phyloP scores from a whole-genome alignment of 2,888 invertebrate genomes.

The Mesopsocus fuscifrons region DNA sequence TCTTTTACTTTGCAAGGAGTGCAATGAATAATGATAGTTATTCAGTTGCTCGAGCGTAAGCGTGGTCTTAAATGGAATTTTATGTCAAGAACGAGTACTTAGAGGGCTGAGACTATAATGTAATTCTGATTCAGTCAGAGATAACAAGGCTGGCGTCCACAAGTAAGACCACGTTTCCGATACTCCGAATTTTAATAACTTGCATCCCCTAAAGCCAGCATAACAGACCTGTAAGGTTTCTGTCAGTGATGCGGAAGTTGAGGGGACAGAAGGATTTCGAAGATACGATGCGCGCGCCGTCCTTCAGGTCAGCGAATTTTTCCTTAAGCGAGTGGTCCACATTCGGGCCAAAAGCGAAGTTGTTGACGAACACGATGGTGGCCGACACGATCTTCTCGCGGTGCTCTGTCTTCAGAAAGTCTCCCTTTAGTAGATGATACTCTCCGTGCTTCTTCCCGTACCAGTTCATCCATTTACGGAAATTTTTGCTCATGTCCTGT shows the following conservation, averaged over 20 bases:
- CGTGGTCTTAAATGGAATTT: too few relatives aligned
- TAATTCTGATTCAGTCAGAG: too few relatives aligned
- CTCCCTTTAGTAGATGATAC: conserved; percentile 82
- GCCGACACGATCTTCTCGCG: conserved; percentile 87
- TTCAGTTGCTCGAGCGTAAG: too few relatives aligned
- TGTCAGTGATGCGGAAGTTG: conserved; percentile 93
- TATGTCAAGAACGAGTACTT: too few relatives aligned
- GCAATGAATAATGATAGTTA: too few relatives aligned
- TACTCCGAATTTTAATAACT: too few relatives aligned
- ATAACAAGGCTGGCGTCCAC: too few relatives aligned
- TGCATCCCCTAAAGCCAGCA: too few relatives aligned
- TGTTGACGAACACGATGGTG: conserved; percentile 96
- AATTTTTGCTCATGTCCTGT: conserved; percentile 74
- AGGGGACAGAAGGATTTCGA: conserved; percentile 98
- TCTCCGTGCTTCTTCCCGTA: conserved; percentile 90
- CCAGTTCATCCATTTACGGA: conserved; percentile 94
- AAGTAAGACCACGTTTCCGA: too few relatives aligned
- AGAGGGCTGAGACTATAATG: too few relatives aligned
- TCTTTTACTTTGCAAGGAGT: too few relatives aligned
- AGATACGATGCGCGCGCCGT: conserved; percentile 91
- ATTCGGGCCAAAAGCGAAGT: conserved; percentile 95
- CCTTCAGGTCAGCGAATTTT: conserved; percentile 86
- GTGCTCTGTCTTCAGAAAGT: conserved; percentile 83
- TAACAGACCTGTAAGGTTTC: conserved; percentile 91
- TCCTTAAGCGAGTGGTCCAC: conserved; percentile 95